Evolutionary conservation across 2,113 vertebrate genomes (phyloP).

Genomic region (Psettodes erumei): DNA sequence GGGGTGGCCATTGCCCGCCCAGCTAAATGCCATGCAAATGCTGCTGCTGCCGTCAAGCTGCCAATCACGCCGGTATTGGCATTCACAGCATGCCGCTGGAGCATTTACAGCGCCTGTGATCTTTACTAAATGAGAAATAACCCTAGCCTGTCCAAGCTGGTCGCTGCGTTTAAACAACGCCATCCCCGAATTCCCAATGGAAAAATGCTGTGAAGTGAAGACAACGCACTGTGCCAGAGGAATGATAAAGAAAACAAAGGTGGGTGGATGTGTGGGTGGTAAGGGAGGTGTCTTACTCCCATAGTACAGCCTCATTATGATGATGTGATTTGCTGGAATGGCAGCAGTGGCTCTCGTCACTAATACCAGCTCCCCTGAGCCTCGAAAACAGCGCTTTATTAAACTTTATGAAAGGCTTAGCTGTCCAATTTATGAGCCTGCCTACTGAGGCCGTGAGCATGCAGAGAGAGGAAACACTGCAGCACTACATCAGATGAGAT

Average conservation of each 20-base stretch:
- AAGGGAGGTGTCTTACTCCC: conserved; percentile 70
- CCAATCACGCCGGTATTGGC: conserved; percentile 93
- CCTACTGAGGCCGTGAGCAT: conserved; percentile 88
- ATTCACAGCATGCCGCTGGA: conserved; percentile 96
- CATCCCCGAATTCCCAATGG: conserved; percentile 64
- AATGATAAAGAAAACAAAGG: conserved; percentile 95
- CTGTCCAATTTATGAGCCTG: conserved; percentile 99
- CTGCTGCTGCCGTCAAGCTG: conserved; percentile 93
- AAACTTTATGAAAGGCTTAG: conserved; percentile 99
- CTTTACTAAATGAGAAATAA: conserved; percentile 99
- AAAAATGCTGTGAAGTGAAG: conserved; percentile 92
- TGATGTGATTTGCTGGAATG: conserved; percentile 98
- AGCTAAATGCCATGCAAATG: conserved; percentile 99
- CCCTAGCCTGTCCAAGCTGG: conserved; percentile 85
- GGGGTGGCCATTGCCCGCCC: conserved; percentile 86
- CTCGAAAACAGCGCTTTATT: conserved; percentile 98
- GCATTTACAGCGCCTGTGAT: conserved; percentile 95
- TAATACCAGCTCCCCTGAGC: conserved; percentile 99
- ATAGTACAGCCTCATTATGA: conserved; percentile 98
- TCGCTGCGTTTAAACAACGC: conserved; percentile 92
- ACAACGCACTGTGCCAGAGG: conserved; percentile 92
- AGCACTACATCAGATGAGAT: conserved; percentile 82
- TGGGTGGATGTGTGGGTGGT: conserved; percentile 84
- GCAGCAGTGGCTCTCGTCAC: conserved; percentile 92
- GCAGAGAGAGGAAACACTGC: conserved; percentile 92